Evolutionary conservation across 2,797 vertebrate species (phyloP).

Genomic region (Liasis olivaceus): DNA sequence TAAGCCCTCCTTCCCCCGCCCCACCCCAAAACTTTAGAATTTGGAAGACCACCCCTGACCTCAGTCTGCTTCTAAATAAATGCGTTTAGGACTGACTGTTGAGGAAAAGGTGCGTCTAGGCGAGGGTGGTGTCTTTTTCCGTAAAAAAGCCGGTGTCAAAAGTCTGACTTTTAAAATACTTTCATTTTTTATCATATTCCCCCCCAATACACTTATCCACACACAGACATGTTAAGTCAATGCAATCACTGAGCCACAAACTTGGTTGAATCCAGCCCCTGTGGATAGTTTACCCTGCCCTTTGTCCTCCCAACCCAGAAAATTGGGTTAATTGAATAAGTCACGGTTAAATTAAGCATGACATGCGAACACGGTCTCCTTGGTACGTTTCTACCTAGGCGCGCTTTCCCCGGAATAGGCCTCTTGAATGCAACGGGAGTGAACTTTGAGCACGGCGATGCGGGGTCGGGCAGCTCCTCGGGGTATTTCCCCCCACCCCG

Average conservation of each 20-base stretch:
- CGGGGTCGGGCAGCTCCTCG: neutral
- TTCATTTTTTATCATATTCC: neutral
- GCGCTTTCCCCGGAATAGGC: neutral
- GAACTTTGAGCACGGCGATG: neutral
- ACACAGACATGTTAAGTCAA: neutral
- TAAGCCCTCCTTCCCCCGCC: neutral
- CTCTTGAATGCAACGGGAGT: neutral
- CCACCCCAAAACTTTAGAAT: neutral
- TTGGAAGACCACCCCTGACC: neutral
- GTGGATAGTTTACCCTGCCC: neutral
- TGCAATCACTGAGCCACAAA: neutral
- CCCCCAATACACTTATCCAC: neutral
- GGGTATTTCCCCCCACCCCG: neutral
- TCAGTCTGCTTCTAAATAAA: neutral
- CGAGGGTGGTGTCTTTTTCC: neutral
- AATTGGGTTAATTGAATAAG: neutral
- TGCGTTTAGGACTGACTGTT: neutral
- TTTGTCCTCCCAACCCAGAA: neutral
- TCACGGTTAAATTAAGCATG: neutral
- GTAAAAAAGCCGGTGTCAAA: neutral
- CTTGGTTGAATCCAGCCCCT: neutral
- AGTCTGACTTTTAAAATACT: neutral
- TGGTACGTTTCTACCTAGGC: neutral
- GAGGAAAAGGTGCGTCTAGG: neutral
- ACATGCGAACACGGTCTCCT: neutral